These are phyloP conservation scores for Alexandromys fortis DNA, from an alignment of 2,113 vertebrate genomes.

Conservation along the genomic window DNA sequence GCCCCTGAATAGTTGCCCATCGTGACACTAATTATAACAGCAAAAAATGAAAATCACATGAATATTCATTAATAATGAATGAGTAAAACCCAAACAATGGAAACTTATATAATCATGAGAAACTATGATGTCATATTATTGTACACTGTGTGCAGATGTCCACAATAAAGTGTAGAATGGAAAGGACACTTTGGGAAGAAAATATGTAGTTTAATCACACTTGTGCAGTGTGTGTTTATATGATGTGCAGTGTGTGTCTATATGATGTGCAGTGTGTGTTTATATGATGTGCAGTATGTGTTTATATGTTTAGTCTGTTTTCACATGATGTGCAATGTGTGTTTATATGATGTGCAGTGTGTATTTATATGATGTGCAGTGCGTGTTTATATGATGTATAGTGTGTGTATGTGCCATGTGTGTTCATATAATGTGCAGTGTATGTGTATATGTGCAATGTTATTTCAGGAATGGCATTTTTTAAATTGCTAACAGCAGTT, in stretches of 20 bases:
- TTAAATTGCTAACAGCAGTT: neutral
- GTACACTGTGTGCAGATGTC: slow-evolving; percentile 7
- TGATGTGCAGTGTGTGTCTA: no score
- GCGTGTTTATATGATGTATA: no score
- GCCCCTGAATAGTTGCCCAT: neutral
- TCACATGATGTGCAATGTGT: no score
- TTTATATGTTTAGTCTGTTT: neutral
- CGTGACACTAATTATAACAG: slow-evolving; percentile 12
- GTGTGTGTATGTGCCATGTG: no score
- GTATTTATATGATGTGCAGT: no score
- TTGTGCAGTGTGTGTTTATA: neutral
- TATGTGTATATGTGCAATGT: neutral
- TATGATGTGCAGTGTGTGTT: no score
- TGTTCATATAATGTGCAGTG: no score
- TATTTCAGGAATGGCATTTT: slow-evolving; percentile 21
- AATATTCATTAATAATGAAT: slow-evolving; percentile 45
- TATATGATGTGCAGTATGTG: no score
- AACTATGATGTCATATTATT: slow-evolving; percentile 27
- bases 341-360: no score
- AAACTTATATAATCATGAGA: slow-evolving; percentile 50
- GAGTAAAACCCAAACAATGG: slow-evolving; percentile 42
- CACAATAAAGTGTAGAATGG: neutral
- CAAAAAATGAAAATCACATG: slow-evolving; percentile 21
- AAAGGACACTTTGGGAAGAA: neutral
- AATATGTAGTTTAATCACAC: slow-evolving; percentile 3